Evolutionary conservation across 2,113 vertebrate genomes (phyloP), one percentile per base, ranked within the genome.

Genomic region (Paedocypris sp.): DNA sequence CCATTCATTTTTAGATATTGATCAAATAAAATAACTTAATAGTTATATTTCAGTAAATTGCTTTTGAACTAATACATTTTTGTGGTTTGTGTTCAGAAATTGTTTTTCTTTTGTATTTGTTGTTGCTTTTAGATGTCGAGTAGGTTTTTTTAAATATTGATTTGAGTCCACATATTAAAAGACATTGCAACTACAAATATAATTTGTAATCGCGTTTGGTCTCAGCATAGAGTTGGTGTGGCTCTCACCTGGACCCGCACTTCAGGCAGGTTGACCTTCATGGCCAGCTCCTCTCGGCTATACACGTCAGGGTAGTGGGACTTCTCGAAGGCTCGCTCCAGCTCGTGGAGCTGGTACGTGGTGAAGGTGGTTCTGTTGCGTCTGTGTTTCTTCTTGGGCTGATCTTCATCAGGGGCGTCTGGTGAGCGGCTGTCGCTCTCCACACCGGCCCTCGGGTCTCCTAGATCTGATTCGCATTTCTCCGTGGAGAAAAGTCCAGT

Each of bases 301-400:
- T 92, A 91, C 11, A 92, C 87, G 4, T 97, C 92, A 0, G 91
- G 93, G 70, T 93, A 94, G 77, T 94, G 91, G 28, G 91, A 94
- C 70, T 90, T 90, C 77, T 96, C 91, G 1, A 93, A 94, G 8
- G 90, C 93, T 5, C 86, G 69, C 72, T 95, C 93, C 70, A 95
- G 80, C 77, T 93, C 91, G 4, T 91, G 90, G 3, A 97, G 83
- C 79, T 97, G 93, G 73, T 89, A 94, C 0, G 91, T 94, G 68
- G 92, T 93, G 80, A 94, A 93, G 15, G 90, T 92, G 12, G 89
- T 94, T 1, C 88, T 88, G 72, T 91, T 97, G 46, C 91, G 73
- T 5, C 89, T 79, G 76, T 91, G 93, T 71, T 94, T 88, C 82
- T 93, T 92, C 72, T 89, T 91, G 12, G 85, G 78, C 39, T 86